Evolutionary conservation across 2,797 vertebrate genomes (phyloP).

Genomic region (Pogoniulus pusillus): DNA sequence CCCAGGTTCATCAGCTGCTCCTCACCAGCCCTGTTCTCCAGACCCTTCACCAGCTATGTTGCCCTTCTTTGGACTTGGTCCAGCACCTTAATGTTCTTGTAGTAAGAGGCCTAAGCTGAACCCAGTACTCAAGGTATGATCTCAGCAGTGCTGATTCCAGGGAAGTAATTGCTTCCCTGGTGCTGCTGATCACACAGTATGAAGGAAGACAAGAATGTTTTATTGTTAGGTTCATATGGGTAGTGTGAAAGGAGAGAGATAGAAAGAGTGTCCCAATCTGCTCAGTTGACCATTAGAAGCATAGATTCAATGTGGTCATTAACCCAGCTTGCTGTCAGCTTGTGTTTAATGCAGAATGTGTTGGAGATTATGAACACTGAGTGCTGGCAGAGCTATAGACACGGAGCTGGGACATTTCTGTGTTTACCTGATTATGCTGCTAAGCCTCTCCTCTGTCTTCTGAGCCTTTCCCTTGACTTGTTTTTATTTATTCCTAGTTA

Average conservation of each 20-base stretch:
- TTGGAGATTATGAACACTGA: neutral
- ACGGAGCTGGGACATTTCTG: neutral
- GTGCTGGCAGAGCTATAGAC: neutral
- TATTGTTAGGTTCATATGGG: neutral
- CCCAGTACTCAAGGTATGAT: no score
- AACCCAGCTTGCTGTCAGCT: neutral
- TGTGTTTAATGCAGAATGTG: neutral
- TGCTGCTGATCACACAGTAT: neutral
- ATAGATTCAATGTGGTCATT: neutral
- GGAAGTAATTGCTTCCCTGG: no score
- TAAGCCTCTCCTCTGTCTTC: neutral
- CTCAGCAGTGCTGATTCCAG: no score
- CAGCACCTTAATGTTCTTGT: no score
- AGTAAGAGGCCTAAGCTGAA: no score
- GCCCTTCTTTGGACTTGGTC: no score
- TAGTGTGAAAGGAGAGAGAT: neutral
- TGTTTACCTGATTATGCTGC: neutral
- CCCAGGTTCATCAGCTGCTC: no score
- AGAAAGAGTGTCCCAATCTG: no score
- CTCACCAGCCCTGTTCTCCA: no score
- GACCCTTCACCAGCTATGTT: no score
- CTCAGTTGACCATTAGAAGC: neutral
- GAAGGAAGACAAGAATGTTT: neutral
- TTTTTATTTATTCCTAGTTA: constrained; percentile 16
- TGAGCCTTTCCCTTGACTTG: neutral